Conservation (phyloP, 2,797 vertebrate genomes). For the Ibycter americanus region DNA sequence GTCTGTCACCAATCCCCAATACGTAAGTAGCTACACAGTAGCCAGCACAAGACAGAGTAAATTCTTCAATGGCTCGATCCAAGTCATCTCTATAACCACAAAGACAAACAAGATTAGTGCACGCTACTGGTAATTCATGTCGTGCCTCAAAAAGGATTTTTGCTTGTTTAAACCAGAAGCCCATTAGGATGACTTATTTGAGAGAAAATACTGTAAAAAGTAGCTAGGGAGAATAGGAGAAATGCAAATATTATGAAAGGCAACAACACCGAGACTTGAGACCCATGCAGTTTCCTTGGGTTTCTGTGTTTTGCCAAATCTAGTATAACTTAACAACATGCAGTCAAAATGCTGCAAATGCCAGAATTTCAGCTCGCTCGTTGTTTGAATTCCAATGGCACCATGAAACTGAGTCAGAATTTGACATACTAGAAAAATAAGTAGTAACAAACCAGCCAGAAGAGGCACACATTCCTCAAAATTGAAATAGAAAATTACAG, state of each 20-base stretch:
- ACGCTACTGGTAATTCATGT: background rate
- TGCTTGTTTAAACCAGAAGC: background rate
- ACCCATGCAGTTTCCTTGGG: background rate
- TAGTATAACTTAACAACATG: background rate
- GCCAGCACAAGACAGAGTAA: constrained; percentile 97
- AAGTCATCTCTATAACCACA: constrained; percentile 85
- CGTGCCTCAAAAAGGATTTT: background rate
- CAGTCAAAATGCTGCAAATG: background rate
- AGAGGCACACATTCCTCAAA: background rate
- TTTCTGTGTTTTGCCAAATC: background rate
- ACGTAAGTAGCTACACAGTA: constrained; percentile 99
- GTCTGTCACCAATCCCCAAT: constrained; percentile 97
- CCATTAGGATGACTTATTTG: background rate
- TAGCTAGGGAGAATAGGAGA: background rate
- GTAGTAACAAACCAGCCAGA: background rate
- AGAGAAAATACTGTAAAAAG: background rate
- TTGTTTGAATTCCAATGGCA: background rate
- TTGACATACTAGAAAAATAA: background rate
- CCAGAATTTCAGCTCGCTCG: background rate
- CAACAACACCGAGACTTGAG: background rate
- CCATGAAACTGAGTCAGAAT: background rate
- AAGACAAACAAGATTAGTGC: background rate
- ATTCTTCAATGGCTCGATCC: constrained; percentile 96
- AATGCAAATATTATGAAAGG: background rate
- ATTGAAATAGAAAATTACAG: background rate